These are phyloP conservation scores for Dicrostonyx torquatus DNA, from an alignment of 2,797 vertebrate genomes.

Conservation along the genomic window DNA sequence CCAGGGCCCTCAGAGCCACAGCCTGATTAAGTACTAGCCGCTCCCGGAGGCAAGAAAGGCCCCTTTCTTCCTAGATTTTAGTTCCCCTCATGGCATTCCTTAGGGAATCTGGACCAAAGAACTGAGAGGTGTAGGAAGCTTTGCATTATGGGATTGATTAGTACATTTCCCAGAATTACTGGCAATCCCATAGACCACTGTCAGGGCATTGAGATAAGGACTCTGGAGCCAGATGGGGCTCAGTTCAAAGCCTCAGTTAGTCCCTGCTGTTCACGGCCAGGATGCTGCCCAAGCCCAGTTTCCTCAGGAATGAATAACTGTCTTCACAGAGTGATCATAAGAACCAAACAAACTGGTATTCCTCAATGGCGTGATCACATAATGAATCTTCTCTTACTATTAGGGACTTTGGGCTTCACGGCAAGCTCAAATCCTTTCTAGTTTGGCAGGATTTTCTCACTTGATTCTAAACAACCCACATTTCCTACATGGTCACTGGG, in stretches of 20 bases:
- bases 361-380: too few species aligned
- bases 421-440: background rate
- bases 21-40: background rate
- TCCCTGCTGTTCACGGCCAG: background rate
- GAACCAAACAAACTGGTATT: background rate
- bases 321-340: background rate
- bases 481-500: background rate
- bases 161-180: background rate
- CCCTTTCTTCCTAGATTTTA: constrained; percentile 41
- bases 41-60: background rate
- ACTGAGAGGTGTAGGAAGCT: background rate
- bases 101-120: background rate
- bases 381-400: background rate
- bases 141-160: background rate
- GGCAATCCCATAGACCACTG: background rate
- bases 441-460: background rate
- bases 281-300: background rate
- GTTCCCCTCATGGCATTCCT: background rate
- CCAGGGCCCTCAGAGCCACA: background rate
- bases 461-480: background rate
- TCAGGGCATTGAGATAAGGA: rapidly evolving
- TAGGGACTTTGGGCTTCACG: background rate
- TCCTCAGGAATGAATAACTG: background rate
- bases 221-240: background rate
- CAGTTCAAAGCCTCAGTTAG: background rate